A percentile compares a stretch with the other conserved stretches of the same genome.
These are phyloP conservation scores for Drosophila engyochracea DNA, from an alignment of 2,888 invertebrate genomes.

Conservation along the genomic window DNA sequence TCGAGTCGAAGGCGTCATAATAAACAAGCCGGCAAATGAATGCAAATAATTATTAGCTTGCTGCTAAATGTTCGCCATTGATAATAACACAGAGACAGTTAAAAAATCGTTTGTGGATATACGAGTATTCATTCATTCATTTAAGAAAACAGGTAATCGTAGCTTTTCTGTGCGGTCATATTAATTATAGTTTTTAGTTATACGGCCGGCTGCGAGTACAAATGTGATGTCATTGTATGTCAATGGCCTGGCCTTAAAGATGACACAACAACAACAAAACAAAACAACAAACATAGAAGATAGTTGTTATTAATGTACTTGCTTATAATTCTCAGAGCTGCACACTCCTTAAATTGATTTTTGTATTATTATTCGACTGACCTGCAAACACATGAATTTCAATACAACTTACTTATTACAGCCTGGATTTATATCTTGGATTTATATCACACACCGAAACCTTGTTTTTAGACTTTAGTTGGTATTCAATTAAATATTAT, in stretches of 20 bases:
- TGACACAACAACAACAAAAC: conserved; percentile 42
- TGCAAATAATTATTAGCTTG: conserved; percentile 57
- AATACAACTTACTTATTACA: conserved; percentile 11
- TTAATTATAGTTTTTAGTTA: conserved; percentile 58
- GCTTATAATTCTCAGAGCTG: conserved; percentile 32
- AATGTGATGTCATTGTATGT: conserved; percentile 62
- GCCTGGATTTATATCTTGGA: conserved; percentile 6
- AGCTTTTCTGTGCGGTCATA: conserved; percentile 41
- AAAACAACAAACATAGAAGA: conserved; percentile 35
- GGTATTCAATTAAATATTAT: neutral
- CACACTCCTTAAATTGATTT: conserved; percentile 30
- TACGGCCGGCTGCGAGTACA: conserved; percentile 20
- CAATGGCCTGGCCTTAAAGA: conserved; percentile 52
- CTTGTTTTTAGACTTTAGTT: neutral
- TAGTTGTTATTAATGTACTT: conserved; percentile 38
- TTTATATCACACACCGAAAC: conserved; percentile 6
- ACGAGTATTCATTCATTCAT: conserved; percentile 29
- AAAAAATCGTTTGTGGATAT: conserved; percentile 5
- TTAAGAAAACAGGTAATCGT: conserved; percentile 38
- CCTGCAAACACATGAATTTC: conserved; percentile 9
- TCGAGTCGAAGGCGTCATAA: conserved; percentile 33
- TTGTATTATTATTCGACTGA: conserved; percentile 27
- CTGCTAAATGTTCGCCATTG: conserved; percentile 47
- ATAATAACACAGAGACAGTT: conserved; percentile 40
- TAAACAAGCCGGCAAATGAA: conserved; percentile 37